phyloP scores from a whole-genome alignment of 2,888 invertebrate genomes.

The Nemotelus pantherinus region DNA sequence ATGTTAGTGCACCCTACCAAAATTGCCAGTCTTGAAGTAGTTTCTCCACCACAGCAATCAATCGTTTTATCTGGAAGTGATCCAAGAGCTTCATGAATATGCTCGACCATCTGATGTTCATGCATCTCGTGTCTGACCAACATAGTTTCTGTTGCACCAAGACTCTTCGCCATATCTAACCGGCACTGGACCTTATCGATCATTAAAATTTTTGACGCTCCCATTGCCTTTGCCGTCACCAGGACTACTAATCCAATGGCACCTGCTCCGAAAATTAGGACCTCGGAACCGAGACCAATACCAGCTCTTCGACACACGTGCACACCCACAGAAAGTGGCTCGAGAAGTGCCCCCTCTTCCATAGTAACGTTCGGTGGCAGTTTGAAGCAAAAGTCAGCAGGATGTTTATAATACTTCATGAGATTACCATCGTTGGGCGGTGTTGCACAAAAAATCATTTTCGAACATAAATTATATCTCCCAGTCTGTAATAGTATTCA shows the following conservation, averaged over 20 bases:
- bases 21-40: slow-evolving; percentile 79
- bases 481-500: slow-evolving; percentile 65
- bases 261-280: slow-evolving; percentile 85
- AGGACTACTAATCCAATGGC: slow-evolving; percentile 88
- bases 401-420: slow-evolving; percentile 86
- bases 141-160: slow-evolving; percentile 80
- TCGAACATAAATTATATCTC: slow-evolving; percentile 88
- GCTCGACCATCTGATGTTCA: slow-evolving; percentile 70
- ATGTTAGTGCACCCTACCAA: slow-evolving; percentile 67
- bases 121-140: slow-evolving; percentile 68
- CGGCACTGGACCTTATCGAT: slow-evolving; percentile 70
- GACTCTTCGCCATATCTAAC: slow-evolving; percentile 76
- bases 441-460: slow-evolving; percentile 92
- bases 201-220: slow-evolving; percentile 80
- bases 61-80: slow-evolving; percentile 78
- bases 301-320: slow-evolving; percentile 90
- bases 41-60: slow-evolving; percentile 88
- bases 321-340: slow-evolving; percentile 93
- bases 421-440: slow-evolving; percentile 93
- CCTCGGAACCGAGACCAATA: slow-evolving; percentile 75
- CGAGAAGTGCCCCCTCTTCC: slow-evolving; percentile 93
- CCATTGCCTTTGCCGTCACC: slow-evolving; percentile 84
- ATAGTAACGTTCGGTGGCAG: slow-evolving; percentile 88
- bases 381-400: slow-evolving; percentile 88
- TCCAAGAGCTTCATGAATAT: slow-evolving; percentile 71